Conservation (phyloP, 1,140 invertebrate species). For the Melipona quadrifasciata region DNA sequence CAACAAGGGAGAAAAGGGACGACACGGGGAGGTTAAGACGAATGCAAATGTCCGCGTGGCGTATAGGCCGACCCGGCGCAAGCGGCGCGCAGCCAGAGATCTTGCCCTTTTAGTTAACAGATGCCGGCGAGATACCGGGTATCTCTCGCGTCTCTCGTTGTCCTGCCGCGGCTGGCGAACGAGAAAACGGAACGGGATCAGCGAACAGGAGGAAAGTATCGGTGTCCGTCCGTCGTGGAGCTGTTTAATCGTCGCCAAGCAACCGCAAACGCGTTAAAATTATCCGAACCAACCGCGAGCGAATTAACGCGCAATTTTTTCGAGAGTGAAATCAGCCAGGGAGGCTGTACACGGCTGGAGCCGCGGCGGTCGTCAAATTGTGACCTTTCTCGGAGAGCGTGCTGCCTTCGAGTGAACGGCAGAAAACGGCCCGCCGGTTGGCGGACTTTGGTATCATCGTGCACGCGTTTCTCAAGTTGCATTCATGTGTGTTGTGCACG, state of each 20-base stretch:
- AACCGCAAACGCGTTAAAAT: not conserved
- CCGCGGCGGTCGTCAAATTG: slow-evolving; percentile 9
- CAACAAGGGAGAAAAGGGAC: slow-evolving; percentile 32
- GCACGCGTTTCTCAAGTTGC: slow-evolving; percentile 56
- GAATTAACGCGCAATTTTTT: not conserved
- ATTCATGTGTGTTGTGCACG: slow-evolving; percentile 49
- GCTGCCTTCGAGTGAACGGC: slow-evolving; percentile 31
- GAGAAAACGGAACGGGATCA: slow-evolving; percentile 42
- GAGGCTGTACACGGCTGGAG: too few species aligned
- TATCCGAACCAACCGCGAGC: not conserved
- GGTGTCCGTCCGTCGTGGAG: not conserved
- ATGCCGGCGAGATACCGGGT: slow-evolving; percentile 76
- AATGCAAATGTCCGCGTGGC: slow-evolving; percentile 73
- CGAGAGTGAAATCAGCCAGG: not conserved
- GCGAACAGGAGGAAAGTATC: slow-evolving; percentile 32
- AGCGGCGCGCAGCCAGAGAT: slow-evolving; percentile 64
- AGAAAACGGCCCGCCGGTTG: slow-evolving; percentile 5
- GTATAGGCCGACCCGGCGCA: slow-evolving; percentile 48
- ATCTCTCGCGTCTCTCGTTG: slow-evolving; percentile 23
- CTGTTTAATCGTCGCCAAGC: not conserved
- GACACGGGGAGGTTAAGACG: slow-evolving; percentile 49
- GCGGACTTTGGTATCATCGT: slow-evolving; percentile 35
- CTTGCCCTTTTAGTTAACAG: slow-evolving; percentile 77
- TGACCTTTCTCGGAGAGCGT: slow-evolving; percentile 20
- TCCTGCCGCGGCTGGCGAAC: not conserved